phyloP scores from a whole-genome alignment of 2,888 invertebrate genomes.

The Merodon equestris region DNA sequence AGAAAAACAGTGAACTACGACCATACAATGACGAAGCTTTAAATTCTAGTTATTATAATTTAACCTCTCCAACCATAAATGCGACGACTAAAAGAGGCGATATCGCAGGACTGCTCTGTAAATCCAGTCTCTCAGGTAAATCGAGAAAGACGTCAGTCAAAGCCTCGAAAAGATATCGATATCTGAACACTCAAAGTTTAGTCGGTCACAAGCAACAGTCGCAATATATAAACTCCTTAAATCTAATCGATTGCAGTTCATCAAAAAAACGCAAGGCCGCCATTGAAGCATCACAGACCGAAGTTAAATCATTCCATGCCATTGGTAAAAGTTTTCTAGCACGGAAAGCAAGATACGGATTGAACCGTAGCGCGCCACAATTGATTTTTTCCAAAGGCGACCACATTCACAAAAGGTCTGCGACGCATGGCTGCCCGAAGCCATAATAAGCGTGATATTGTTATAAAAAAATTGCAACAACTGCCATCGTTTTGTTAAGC shows the following conservation, averaged over 20 bases:
- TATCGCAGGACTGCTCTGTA: constrained; percentile 10
- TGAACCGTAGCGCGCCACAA: constrained; percentile 54
- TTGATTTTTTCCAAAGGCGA: constrained; percentile 22
- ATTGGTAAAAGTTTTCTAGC: constrained; percentile 53
- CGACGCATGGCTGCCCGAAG: constrained; percentile 32
- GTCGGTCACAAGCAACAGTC: constrained; percentile 35
- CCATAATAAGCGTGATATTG: constrained; percentile 9
- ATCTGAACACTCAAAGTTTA: constrained; percentile 41
- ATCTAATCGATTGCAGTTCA: constrained; percentile 10
- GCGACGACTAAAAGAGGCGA: constrained; percentile 5
- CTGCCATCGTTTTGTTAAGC: constrained; percentile 15
- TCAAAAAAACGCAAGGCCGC: constrained; percentile 45
- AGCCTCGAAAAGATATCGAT: constrained; percentile 31
- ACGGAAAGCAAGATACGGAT: constrained; percentile 34
- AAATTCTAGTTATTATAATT: constrained; percentile 39
- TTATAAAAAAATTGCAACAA: no score
- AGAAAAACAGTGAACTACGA: constrained; percentile 10
- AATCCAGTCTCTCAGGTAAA: constrained; percentile 7
- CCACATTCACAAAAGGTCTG: constrained; percentile 12
- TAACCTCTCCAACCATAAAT: constrained; percentile 39
- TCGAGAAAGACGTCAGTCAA: constrained; percentile 40
- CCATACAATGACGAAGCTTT: constrained; percentile 19
- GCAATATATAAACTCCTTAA: constrained; percentile 38
- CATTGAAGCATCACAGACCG: constrained; percentile 15
- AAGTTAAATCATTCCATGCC: constrained; percentile 51